Conservation (phyloP, 2,797 vertebrate genomes). For the Ctenochaetus hawaiiensis region DNA sequence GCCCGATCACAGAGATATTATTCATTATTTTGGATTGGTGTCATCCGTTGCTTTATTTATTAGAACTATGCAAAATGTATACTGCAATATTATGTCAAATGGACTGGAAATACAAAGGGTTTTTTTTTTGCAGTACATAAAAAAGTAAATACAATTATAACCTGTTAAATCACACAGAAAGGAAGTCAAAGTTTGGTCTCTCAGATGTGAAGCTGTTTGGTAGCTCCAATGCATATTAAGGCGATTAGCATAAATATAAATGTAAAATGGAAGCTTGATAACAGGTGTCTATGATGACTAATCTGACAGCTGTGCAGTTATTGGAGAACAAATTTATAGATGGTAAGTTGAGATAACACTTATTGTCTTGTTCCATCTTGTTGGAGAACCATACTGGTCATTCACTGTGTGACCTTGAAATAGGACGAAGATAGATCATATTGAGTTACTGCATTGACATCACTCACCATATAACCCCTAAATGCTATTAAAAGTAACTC, state of each 20-base stretch:
- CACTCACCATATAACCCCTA: background rate
- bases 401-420: background rate
- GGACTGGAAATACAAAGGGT: background rate
- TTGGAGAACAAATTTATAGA: background rate
- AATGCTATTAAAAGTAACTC: background rate
- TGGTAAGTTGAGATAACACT: no score
- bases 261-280: background rate
- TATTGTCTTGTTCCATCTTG: background rate
- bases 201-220: background rate
- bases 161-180: background rate
- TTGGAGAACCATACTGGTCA: background rate
- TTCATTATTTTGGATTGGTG: background rate
- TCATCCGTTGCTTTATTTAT: constrained; percentile 6
- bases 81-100: background rate
- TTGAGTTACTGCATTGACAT: background rate
- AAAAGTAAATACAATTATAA: background rate
- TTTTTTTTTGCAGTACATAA: background rate
- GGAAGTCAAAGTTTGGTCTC: background rate
- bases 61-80: background rate
- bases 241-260: background rate
- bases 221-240: background rate
- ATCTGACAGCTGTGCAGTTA: background rate
- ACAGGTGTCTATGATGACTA: background rate
- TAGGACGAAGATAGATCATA: background rate
- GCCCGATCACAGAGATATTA: background rate